Conservation (phyloP, 2,797 vertebrate species). For the Dendrocincla tyrannina region DNA sequence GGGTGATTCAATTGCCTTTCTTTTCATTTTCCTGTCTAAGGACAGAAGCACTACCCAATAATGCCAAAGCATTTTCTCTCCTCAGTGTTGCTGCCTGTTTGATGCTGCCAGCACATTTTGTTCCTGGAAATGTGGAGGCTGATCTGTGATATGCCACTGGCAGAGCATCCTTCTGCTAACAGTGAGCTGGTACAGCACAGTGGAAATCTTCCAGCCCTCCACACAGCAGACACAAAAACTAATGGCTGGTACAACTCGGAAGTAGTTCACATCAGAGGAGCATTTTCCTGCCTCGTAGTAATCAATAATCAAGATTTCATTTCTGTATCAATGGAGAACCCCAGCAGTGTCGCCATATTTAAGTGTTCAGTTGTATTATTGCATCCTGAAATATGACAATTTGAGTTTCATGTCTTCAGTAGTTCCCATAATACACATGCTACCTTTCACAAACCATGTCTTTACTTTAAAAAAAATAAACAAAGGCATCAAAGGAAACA, state of each 20-base stretch:
- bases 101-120: conserved; percentile 5
- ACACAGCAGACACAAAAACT: neutral
- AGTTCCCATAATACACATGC: neutral
- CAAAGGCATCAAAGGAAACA: neutral
- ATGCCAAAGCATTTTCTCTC: neutral
- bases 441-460: neutral
- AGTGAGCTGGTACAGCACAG: neutral
- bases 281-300: neutral
- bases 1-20: neutral
- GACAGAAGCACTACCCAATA: neutral
- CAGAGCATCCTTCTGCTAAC: neutral
- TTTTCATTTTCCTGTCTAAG: neutral
- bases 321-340: neutral
- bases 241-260: neutral
- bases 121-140: neutral
- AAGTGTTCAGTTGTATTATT: neutral
- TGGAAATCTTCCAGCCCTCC: neutral
- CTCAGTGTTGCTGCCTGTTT: neutral
- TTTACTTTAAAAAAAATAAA: neutral
- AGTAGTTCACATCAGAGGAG: neutral
- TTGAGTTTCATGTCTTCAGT: neutral
- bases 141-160: neutral
- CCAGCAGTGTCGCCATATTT: neutral
- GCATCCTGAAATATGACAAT: neutral
- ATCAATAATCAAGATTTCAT: neutral